phyloP scores from a whole-genome alignment of 2,797 vertebrate species.

The Fistularia commersonii region DNA sequence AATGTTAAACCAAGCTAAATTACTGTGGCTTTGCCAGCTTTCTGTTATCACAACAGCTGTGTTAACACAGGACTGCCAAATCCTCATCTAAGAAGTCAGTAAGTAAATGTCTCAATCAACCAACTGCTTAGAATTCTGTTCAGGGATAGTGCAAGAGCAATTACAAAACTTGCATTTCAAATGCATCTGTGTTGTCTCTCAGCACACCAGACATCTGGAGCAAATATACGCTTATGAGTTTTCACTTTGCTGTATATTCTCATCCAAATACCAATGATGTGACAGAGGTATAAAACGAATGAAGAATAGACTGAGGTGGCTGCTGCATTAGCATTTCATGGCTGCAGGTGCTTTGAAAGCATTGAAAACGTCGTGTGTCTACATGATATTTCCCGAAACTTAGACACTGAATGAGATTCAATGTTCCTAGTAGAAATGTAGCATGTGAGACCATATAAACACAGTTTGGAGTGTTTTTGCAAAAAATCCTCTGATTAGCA shows the following conservation, averaged over 20 bases:
- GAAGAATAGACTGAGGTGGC: too few relatives aligned
- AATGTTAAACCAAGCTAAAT: conserved; percentile 9
- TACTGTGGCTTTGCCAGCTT: conserved; percentile 15
- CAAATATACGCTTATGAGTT: conserved; percentile 1
- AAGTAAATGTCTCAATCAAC: conserved; percentile 21
- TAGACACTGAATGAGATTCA: too few relatives aligned
- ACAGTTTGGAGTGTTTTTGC: background rate
- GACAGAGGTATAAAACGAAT: too few relatives aligned
- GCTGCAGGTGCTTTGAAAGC: too few relatives aligned
- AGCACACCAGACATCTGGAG: conserved; percentile 14
- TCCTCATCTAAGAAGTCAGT: background rate
- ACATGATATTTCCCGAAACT: too few relatives aligned
- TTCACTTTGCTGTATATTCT: background rate
- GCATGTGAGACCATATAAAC: background rate
- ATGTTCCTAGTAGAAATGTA: conserved; percentile 5
- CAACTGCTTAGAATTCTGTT: conserved; percentile 8
- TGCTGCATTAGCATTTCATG: too few relatives aligned
- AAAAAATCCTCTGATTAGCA: background rate
- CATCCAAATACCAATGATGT: too few relatives aligned
- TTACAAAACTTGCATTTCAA: conserved; percentile 21
- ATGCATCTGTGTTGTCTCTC: conserved; percentile 8
- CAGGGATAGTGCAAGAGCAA: background rate
- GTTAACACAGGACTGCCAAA: conserved; percentile 8
- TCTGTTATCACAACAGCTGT: conserved; percentile 17
- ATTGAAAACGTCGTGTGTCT: too few relatives aligned